phyloP scores from a whole-genome alignment of 2,113 vertebrate species.

The Cinclus cinclus region DNA sequence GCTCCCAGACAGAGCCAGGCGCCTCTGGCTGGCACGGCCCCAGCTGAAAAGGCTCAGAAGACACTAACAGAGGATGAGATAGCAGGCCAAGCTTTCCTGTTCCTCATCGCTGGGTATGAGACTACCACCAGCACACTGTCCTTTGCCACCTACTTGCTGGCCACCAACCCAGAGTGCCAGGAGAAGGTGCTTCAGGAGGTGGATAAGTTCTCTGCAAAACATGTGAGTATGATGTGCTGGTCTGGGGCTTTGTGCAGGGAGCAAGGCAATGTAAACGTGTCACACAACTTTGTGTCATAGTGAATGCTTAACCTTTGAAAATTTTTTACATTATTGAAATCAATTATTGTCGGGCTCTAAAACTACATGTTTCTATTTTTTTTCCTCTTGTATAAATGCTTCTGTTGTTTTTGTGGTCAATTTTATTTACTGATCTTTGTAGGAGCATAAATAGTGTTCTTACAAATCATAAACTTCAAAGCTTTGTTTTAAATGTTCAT shows the following conservation, averaged over 20 bases:
- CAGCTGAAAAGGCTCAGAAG: conserved; percentile 20
- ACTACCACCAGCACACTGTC: conserved; percentile 85
- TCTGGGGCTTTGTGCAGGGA: neutral
- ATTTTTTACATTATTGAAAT: neutral
- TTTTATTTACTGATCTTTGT: neutral
- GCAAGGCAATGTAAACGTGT: too few relatives aligned
- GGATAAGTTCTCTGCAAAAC: conserved; percentile 80
- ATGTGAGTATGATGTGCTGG: conserved; percentile 76
- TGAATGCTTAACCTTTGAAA: neutral
- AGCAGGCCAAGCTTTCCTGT: conserved; percentile 88
- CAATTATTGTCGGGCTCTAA: neutral
- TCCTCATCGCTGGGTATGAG: conserved; percentile 90
- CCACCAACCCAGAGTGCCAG: conserved; percentile 85
- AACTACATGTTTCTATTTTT: neutral
- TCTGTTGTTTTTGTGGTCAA: neutral
- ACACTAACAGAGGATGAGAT: conserved; percentile 87
- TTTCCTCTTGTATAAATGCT: neutral
- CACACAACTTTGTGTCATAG: neutral
- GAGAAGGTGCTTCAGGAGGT: conserved; percentile 82
- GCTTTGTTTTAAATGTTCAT: neutral
- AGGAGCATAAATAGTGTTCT: neutral
- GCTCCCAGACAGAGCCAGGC: neutral
- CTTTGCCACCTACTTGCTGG: conserved; percentile 89
- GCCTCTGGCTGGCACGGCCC: neutral
- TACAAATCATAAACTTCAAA: neutral